A percentile compares a stretch with the other conserved stretches of the same genome.
These are phyloP conservation scores for Eristalis intricaria DNA, from an alignment of 2,888 invertebrate species.

Conservation along the genomic window DNA sequence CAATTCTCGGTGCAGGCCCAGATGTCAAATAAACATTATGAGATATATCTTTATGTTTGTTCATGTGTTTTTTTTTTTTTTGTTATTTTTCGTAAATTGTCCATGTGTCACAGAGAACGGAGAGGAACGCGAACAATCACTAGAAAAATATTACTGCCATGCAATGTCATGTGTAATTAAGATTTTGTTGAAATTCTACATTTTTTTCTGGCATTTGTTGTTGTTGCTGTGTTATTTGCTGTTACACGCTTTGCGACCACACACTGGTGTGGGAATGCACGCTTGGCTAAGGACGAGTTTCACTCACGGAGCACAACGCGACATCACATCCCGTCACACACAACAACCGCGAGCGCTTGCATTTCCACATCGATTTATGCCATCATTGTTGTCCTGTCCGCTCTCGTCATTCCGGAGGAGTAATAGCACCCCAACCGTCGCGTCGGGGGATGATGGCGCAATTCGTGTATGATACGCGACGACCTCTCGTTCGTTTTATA, in stretches of 20 bases:
- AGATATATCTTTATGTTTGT: not conserved
- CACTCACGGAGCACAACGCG: not conserved
- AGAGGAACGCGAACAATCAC: slow-evolving; percentile 45
- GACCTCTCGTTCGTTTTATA: slow-evolving; percentile 49
- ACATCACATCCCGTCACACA: not conserved
- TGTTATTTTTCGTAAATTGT: not conserved
- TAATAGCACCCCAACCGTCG: slow-evolving; percentile 41
- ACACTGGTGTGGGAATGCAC: no score
- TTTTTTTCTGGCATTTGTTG: slow-evolving; percentile 3
- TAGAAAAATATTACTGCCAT: slow-evolving; percentile 61
- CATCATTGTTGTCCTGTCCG: slow-evolving; percentile 46
- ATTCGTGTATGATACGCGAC: slow-evolving; percentile 54
- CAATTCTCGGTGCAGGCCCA: slow-evolving; percentile 7
- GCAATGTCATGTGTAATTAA: slow-evolving; percentile 70
- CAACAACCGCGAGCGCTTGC: slow-evolving; percentile 17
- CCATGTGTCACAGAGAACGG: not conserved
- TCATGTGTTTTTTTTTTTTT: not conserved
- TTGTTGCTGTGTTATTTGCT: not conserved
- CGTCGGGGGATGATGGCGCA: slow-evolving; percentile 26
- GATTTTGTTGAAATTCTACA: slow-evolving; percentile 50
- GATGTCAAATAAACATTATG: slow-evolving; percentile 39
- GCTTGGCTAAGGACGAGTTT: not conserved
- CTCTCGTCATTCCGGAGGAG: slow-evolving; percentile 53
- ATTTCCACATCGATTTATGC: slow-evolving; percentile 63
- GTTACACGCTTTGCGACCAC: not conserved